A percentile compares a stretch with the other conserved stretches of the same genome.
Evolutionary conservation across 37 sponge, comb jelly and placozoan species (phyloP).

Genomic region (Ianthella basta): DNA sequence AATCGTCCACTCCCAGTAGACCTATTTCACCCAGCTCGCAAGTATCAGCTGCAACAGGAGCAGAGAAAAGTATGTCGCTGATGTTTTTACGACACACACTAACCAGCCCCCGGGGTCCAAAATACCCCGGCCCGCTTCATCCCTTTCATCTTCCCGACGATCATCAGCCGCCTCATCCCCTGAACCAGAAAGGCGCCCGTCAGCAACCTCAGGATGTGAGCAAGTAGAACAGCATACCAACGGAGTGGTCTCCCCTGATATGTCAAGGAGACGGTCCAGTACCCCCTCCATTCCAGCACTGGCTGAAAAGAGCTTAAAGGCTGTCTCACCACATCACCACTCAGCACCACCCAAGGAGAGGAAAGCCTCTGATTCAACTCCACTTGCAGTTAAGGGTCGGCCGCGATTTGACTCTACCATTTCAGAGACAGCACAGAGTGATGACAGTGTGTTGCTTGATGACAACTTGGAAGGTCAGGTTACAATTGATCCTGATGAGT

Average conservation of each 20-base stretch:
- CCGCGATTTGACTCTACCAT: neutral
- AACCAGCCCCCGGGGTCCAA: conserved; percentile 3
- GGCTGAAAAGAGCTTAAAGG: conserved; percentile 18
- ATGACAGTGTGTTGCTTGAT: neutral
- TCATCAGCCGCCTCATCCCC: conserved; percentile 10
- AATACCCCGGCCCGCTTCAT: conserved; percentile 6
- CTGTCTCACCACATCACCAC: neutral
- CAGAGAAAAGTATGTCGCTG: neutral
- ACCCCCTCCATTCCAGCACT: neutral
- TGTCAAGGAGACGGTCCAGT: neutral
- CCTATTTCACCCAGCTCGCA: too few relatives aligned
- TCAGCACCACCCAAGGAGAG: neutral
- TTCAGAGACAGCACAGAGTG: neutral
- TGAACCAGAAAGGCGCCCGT: neutral
- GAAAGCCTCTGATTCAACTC: neutral
- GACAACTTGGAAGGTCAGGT: conserved; percentile 72
- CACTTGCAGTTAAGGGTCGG: neutral
- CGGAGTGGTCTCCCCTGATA: neutral
- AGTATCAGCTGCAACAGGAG: neutral
- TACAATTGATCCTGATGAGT: conserved; percentile 67
- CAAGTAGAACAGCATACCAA: too few relatives aligned
- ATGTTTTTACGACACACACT: neutral
- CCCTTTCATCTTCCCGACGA: neutral
- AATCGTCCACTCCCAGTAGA: neutral
- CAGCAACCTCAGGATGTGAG: too few relatives aligned